phyloP scores from a whole-genome alignment of 2,797 vertebrate genomes.

The Coregonus suidteri region DNA sequence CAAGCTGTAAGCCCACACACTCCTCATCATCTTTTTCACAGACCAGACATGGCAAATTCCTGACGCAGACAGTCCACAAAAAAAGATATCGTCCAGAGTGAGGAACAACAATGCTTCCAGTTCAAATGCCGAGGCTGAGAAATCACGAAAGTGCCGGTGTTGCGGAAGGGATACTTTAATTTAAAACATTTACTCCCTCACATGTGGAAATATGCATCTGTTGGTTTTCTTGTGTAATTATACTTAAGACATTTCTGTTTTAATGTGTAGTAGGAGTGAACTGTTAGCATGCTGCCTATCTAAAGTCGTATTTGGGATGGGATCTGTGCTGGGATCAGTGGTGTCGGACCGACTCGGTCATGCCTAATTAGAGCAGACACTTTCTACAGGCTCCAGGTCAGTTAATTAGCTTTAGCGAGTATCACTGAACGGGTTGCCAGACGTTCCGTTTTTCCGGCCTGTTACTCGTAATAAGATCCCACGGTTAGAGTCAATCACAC shows the following conservation, averaged over 20 bases:
- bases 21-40: slow-evolving; percentile 13
- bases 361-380: slow-evolving; percentile 36
- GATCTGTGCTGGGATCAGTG: slow-evolving; percentile 23
- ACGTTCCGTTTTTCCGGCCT: slow-evolving; percentile 36
- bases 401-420: slow-evolving; percentile 39
- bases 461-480: slow-evolving; percentile 40
- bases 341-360: not conserved
- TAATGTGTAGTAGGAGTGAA: not conserved
- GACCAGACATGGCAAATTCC: not conserved
- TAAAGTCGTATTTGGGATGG: slow-evolving; percentile 29
- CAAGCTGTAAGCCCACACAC: slow-evolving; percentile 30
- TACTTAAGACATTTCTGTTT: not conserved
- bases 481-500: slow-evolving; percentile 30
- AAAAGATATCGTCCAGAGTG: no score
- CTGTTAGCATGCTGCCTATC: slow-evolving; percentile 27
- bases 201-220: no score
- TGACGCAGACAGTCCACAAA: no score
- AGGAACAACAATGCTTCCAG: no score
- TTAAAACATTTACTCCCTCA: no score
- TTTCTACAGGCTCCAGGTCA: slow-evolving; percentile 23
- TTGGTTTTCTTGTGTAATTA: not conserved
- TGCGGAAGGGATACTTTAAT: no score
- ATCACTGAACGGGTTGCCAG: slow-evolving; percentile 40
- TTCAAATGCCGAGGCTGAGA: no score
- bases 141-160: no score